phyloP scores from a whole-genome alignment of 1,140 invertebrate species.

The Hetaerina americana region DNA sequence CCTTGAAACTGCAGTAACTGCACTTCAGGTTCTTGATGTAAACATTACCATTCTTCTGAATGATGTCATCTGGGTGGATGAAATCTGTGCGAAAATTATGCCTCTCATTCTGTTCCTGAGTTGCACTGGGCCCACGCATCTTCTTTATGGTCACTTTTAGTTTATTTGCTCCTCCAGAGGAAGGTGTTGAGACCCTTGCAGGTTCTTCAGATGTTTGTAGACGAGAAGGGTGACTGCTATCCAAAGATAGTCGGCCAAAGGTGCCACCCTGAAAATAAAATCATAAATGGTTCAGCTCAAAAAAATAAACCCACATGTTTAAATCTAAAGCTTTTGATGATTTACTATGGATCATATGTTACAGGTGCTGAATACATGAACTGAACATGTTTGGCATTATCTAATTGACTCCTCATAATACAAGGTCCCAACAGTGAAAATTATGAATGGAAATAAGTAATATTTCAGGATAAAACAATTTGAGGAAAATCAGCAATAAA shows the following conservation, averaged over 20 bases:
- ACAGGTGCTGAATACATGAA: too few species aligned
- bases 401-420: too few species aligned
- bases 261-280: not conserved
- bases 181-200: not conserved
- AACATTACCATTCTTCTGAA: slow-evolving; percentile 30
- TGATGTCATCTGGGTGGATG: slow-evolving; percentile 35
- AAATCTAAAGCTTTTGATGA: too few species aligned
- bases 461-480: too few species aligned
- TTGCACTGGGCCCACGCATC: slow-evolving; percentile 17
- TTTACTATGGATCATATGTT: too few species aligned
- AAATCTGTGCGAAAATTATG: slow-evolving; percentile 29
- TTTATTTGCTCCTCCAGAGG: slow-evolving; percentile 16
- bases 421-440: too few species aligned
- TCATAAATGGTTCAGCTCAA: too few species aligned
- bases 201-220: not conserved
- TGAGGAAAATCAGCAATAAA: too few species aligned
- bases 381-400: too few species aligned
- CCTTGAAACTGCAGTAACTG: slow-evolving; percentile 36
- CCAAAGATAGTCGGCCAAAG: not conserved
- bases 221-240: not conserved
- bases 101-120: slow-evolving; percentile 19
- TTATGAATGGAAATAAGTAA: too few species aligned
- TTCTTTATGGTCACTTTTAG: slow-evolving; percentile 22
- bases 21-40: slow-evolving; percentile 33
- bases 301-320: too few species aligned